These are phyloP conservation scores for Cryptomyrus ogoouensis DNA, from an alignment of 2,113 vertebrate genomes.

Conservation along the genomic window DNA sequence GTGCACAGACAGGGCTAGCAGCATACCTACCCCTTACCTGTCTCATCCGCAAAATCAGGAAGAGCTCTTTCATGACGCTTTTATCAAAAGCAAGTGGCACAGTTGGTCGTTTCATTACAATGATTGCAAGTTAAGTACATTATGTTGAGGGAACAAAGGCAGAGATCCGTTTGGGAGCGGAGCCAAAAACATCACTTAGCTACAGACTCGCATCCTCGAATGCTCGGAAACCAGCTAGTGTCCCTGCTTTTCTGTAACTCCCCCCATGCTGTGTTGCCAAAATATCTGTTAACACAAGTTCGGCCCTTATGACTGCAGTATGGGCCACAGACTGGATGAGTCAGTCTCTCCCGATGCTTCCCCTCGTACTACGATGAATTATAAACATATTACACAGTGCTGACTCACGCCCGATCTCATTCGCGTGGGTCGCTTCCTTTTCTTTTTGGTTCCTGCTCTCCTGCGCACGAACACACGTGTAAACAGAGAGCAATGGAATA, in stretches of 20 bases:
- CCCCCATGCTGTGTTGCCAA: background rate
- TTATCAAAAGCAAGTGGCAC: background rate
- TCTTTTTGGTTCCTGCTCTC: background rate
- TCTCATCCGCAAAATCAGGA: background rate
- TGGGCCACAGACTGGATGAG: background rate
- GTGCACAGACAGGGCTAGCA: background rate
- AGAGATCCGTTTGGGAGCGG: background rate
- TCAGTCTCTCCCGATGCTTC: background rate
- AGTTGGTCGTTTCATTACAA: background rate
- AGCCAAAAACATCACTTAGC: background rate
- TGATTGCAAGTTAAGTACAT: background rate
- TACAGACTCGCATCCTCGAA: background rate
- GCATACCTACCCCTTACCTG: background rate
- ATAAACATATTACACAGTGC: background rate
- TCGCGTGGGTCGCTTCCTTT: background rate
- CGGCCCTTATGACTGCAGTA: background rate
- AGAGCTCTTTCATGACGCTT: background rate
- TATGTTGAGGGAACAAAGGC: background rate
- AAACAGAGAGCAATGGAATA: constrained; percentile 44
- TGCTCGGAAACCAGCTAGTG: background rate
- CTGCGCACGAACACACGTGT: background rate
- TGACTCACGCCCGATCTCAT: background rate
- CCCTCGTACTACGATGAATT: background rate
- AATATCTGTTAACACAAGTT: background rate
- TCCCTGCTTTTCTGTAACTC: background rate